These are phyloP conservation scores for Drosophila ohnishii DNA, from an alignment of 1,140 invertebrate genomes.

Conservation along the genomic window DNA sequence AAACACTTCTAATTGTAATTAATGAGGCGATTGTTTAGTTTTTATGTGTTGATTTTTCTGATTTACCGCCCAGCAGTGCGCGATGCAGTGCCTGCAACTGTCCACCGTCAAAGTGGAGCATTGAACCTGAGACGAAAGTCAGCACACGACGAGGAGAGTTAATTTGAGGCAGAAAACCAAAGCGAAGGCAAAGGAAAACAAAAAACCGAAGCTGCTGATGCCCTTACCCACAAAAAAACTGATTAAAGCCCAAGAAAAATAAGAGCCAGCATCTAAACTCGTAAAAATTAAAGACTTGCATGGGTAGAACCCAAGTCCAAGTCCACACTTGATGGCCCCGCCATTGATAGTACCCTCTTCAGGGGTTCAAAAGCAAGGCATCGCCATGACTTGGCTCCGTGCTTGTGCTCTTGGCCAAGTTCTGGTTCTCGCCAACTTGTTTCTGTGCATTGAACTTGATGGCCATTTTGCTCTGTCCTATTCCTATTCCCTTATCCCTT, in stretches of 20 bases:
- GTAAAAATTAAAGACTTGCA: constrained; percentile 1
- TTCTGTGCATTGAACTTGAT: constrained; percentile 79
- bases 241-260: not conserved
- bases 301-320: not conserved
- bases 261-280: not conserved
- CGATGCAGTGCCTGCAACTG: constrained; percentile 35
- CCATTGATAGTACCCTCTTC: constrained; percentile 5
- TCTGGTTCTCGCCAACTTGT: constrained; percentile 57
- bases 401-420: constrained; percentile 25
- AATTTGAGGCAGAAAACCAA: constrained; percentile 12
- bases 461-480: constrained; percentile 56
- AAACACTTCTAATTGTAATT: constrained; percentile 82
- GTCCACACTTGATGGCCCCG: constrained; percentile 2
- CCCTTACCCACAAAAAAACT: not conserved
- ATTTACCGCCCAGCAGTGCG: constrained; percentile 55
- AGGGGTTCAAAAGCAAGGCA: constrained; percentile 18
- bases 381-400: constrained; percentile 12
- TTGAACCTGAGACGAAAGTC: constrained; percentile 45
- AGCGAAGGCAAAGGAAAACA: not conserved
- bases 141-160: constrained; percentile 5
- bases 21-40: constrained; percentile 81
- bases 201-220: not conserved
- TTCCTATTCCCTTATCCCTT: constrained; percentile 39
- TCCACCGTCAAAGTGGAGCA: constrained; percentile 60
- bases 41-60: constrained; percentile 80